A percentile compares a stretch with the other conserved stretches of the same genome.
Conservation (phyloP, 2,888 invertebrate species). For the Druceiella hillmani region DNA sequence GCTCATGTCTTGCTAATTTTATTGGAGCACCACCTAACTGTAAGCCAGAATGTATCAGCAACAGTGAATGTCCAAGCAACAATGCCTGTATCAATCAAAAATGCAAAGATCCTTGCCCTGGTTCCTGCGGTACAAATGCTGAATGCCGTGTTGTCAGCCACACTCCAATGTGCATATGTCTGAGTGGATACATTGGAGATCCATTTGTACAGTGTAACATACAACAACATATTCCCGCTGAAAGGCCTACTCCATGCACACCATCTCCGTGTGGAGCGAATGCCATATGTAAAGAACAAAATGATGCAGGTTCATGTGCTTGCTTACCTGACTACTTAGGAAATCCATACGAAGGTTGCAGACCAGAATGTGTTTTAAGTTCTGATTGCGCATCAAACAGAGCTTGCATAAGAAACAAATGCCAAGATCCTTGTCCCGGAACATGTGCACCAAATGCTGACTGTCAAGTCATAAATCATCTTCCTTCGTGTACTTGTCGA, state of each 20-base stretch:
- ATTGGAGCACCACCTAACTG: conserved; percentile 66
- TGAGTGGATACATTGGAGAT: conserved; percentile 63
- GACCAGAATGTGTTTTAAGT: conserved; percentile 70
- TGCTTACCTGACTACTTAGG: conserved; percentile 62
- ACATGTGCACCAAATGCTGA: conserved; percentile 68
- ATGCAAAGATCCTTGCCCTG: conserved; percentile 68
- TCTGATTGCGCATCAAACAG: conserved; percentile 67
- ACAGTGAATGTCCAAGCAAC: conserved; percentile 62
- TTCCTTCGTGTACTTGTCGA: conserved; percentile 63
- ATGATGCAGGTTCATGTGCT: conserved; percentile 65
- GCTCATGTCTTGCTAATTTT: conserved; percentile 64
- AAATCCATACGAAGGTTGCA: conserved; percentile 62
- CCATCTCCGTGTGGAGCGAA: conserved; percentile 72
- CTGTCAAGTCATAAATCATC: conserved; percentile 67
- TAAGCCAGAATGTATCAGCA: conserved; percentile 67
- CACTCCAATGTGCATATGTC: conserved; percentile 63
- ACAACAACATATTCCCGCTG: conserved; percentile 35
- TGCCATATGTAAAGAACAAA: conserved; percentile 62
- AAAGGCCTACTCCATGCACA: conserved; percentile 53
- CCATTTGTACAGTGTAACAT: conserved; percentile 60
- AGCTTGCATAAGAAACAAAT: conserved; percentile 70
- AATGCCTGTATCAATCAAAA: conserved; percentile 67
- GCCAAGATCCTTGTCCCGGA: conserved; percentile 70
- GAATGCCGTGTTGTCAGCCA: conserved; percentile 71
- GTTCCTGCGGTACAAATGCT: conserved; percentile 64